Evolutionary conservation across 2,113 vertebrate species (phyloP).

Genomic region (Cavia porcellus): DNA sequence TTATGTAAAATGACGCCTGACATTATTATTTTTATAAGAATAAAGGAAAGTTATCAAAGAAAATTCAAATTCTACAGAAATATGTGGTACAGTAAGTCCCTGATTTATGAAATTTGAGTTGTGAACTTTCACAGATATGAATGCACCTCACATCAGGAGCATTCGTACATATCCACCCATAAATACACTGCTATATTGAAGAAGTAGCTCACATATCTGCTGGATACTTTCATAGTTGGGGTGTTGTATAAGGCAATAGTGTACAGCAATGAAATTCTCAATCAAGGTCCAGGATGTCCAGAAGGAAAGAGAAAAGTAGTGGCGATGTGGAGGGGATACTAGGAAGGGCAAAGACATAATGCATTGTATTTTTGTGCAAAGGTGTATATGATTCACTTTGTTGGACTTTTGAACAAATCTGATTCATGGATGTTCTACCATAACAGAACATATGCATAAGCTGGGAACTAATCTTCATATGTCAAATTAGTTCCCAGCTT

Average conservation of each 20-base stretch:
- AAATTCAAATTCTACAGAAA: conserved; percentile 11
- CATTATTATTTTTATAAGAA: not conserved
- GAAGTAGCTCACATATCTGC: not conserved
- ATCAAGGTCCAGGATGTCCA: not conserved
- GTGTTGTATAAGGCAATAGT: too few relatives aligned
- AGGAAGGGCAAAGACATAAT: not conserved
- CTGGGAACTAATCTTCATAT: not conserved
- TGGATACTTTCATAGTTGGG: not conserved
- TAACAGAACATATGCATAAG: not conserved
- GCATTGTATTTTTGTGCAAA: not conserved
- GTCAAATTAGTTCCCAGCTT: too few relatives aligned
- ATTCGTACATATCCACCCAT: not conserved
- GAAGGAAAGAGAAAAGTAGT: not conserved
- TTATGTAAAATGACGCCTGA: not conserved
- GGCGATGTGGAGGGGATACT: not conserved
- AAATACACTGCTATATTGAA: not conserved
- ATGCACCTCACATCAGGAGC: not conserved
- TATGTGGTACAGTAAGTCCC: not conserved
- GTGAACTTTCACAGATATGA: not conserved
- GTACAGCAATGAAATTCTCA: not conserved
- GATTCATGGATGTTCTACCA: not conserved
- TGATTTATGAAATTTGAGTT: not conserved
- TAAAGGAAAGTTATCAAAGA: conserved; percentile 19
- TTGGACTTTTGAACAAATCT: not conserved
- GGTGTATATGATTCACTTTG: not conserved